These are phyloP conservation scores for Scartelaos histophorus DNA, from an alignment of 2,113 vertebrate species.

Conservation along the genomic window DNA sequence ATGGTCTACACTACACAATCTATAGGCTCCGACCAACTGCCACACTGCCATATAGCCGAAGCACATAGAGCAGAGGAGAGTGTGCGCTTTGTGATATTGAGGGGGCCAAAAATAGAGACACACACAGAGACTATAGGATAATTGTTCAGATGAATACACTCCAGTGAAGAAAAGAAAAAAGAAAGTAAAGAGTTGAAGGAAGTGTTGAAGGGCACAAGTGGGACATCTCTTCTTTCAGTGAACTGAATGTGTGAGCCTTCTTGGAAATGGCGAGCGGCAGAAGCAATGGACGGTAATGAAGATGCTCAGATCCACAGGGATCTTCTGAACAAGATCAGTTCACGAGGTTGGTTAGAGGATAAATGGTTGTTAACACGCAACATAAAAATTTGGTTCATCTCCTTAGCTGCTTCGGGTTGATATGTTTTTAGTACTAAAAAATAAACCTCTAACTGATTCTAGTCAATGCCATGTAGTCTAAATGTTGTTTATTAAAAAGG, in stretches of 20 bases:
- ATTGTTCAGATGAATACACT: slow-evolving; percentile 67
- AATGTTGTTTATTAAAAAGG: no score
- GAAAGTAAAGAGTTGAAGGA: slow-evolving; percentile 53
- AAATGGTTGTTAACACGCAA: slow-evolving; percentile 21
- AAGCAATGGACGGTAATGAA: slow-evolving; percentile 21
- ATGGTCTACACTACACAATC: slow-evolving; percentile 33
- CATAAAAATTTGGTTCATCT: not conserved
- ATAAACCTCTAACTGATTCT: not conserved
- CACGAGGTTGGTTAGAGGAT: slow-evolving; percentile 12
- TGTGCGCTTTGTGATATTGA: slow-evolving; percentile 59
- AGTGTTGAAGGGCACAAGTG: slow-evolving; percentile 47
- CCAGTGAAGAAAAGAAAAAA: slow-evolving; percentile 45
- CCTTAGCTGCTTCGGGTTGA: not conserved
- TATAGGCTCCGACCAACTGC: slow-evolving; percentile 36
- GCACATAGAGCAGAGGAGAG: slow-evolving; percentile 32
- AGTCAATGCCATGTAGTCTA: not conserved
- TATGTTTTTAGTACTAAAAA: not conserved
- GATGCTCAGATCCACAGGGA: slow-evolving; percentile 24
- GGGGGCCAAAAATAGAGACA: slow-evolving; percentile 67
- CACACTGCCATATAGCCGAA: slow-evolving; percentile 32
- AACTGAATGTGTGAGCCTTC: slow-evolving; percentile 48
- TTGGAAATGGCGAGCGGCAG: slow-evolving; percentile 57
- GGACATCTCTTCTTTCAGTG: slow-evolving; percentile 36
- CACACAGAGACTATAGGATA: slow-evolving; percentile 48
- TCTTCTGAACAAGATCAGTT: slow-evolving; percentile 36